Conservation (phyloP, 2,888 invertebrate species). For the Acleris literana region DNA sequence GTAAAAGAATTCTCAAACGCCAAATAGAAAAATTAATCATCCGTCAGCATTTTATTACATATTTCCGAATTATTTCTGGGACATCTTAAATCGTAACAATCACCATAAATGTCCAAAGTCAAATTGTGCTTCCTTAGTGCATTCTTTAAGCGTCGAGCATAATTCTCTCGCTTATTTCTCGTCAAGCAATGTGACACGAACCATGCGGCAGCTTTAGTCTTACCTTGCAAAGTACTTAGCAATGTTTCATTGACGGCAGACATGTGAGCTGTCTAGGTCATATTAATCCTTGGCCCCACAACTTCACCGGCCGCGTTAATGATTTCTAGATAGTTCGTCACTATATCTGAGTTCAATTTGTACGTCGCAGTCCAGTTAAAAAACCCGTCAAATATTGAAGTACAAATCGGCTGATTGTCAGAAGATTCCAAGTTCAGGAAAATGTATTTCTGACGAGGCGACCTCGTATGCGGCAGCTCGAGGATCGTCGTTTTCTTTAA, state of each 20-base stretch:
- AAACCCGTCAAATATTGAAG: constrained; percentile 38
- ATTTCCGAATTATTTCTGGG: constrained; percentile 40
- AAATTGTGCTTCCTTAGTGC: constrained; percentile 47
- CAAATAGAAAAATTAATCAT: constrained; percentile 61
- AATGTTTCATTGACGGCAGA: constrained; percentile 46
- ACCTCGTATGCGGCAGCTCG: no score
- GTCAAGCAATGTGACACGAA: constrained; percentile 54
- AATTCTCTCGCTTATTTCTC: constrained; percentile 44
- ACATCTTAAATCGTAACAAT: constrained; percentile 52
- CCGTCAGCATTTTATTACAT: constrained; percentile 47
- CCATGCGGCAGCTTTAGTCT: constrained; percentile 55
- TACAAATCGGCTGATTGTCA: constrained; percentile 39
- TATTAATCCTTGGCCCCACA: constrained; percentile 54
- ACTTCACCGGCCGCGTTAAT: constrained; percentile 47
- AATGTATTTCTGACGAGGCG: constrained; percentile 42
- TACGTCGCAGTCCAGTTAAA: constrained; percentile 31
- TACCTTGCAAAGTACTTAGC: constrained; percentile 40
- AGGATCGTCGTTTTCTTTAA: no score
- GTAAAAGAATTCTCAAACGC: constrained; percentile 59
- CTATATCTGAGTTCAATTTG: constrained; percentile 41
- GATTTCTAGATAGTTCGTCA: constrained; percentile 34
- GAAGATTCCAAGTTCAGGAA: constrained; percentile 42
- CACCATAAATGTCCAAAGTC: constrained; percentile 54
- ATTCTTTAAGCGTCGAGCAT: constrained; percentile 41
- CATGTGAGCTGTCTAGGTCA: constrained; percentile 58